phyloP scores from a whole-genome alignment of 2,797 vertebrate species.

The Lophius americanus region DNA sequence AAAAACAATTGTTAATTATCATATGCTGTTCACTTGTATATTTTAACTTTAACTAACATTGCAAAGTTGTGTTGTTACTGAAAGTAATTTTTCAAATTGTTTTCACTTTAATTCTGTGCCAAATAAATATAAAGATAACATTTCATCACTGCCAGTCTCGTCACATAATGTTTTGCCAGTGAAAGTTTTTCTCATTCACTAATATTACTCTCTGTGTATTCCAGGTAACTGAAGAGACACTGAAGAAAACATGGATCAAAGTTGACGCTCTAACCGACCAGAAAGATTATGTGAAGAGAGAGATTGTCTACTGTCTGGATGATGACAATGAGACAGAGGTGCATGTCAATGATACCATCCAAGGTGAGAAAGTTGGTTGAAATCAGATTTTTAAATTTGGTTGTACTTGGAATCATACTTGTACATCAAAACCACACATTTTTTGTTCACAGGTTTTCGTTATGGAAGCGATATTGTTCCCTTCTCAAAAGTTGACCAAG shows the following conservation, averaged over 20 bases:
- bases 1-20: neutral
- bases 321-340: conserved; percentile 97
- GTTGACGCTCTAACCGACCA: conserved; percentile 89
- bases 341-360: conserved; percentile 89
- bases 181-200: conserved; percentile 1
- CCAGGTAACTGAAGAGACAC: conserved; percentile 88
- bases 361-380: conserved; percentile 79
- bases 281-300: conserved; percentile 88
- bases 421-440: neutral
- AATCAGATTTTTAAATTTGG: neutral
- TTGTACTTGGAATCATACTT: neutral
- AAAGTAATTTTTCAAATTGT: no score
- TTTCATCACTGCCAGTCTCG: neutral
- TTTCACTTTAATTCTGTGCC: no score
- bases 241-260: conserved; percentile 87
- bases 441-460: conserved; percentile 85
- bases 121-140: neutral
- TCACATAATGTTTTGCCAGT: neutral
- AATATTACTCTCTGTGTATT: conserved; percentile 14
- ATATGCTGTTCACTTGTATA: neutral
- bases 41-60: no score
- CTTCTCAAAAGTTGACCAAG: conserved; percentile 97
- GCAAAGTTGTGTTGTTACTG: no score
- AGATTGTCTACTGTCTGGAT: conserved; percentile 92
- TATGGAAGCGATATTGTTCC: conserved; percentile 97